Base-by-base conservation (phyloP, 2,113 vertebrate species). In the Poeciliopsis retropinna region DNA sequence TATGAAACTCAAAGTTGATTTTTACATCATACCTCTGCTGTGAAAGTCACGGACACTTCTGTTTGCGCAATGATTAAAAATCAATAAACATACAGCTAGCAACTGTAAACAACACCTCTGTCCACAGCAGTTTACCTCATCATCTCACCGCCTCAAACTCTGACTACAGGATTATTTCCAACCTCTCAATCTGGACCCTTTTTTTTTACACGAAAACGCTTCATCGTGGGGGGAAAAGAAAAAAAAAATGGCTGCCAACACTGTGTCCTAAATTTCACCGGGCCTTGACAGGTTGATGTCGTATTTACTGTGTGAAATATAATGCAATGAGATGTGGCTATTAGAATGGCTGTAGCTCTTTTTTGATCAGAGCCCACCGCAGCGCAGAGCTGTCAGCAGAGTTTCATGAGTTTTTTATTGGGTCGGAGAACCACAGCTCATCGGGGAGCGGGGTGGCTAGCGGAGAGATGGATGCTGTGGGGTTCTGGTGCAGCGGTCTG, bases 221-320 rank as follows among this genome's bases (percentile, higher is more conserved):
- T 34, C 4, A 28, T 70, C 57, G 71, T 41, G 76, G 34, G 34
- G 2, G 3, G 0, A 11, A 37, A 37, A 9, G 0, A 73, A 37
- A 37, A 37, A 73, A 82, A 86, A 82, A 88, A 86, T 65, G 62
- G 77, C 80, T 77, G 76, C 72, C 67, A 31, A 74, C 79, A 72
- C 83, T 19, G 83, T 78, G 88, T 81, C 87, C 89, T 91, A 92
- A 85, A 92, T 93, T 89, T 91, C 72, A 47, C 67, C 17, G 67
- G 75, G 64, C 78, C 87, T 54, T 81, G 92, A 89, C 90, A 90
- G 89, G 76, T 90, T 92, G 88, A 90, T 88, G 82, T 86, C 81
- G 83, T 91, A 91, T 93, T 94, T 94, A 89, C 87, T 72, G 88
- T 89, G 84, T 92, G 88, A 93, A 93, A 92, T 93, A 93, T 90